phyloP scores from a whole-genome alignment of 2,888 invertebrate genomes.

The Harpalus rufipes region DNA sequence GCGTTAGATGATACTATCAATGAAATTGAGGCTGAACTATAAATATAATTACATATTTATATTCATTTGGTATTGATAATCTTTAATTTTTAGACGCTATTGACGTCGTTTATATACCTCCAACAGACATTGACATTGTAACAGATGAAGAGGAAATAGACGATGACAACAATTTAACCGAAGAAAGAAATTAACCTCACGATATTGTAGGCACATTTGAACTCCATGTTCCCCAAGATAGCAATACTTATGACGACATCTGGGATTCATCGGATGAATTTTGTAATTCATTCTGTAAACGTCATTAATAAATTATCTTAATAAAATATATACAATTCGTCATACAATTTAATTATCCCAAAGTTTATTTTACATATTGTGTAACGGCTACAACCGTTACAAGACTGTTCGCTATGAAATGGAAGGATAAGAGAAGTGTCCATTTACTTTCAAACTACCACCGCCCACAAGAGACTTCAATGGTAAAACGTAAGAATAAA shows the following conservation, averaged over 20 bases:
- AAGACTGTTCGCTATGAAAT: no score
- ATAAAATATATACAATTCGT: no score
- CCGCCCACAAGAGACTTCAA: no score
- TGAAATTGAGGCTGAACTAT: background rate
- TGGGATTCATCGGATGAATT: background rate
- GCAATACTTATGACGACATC: background rate
- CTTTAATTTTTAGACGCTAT: background rate
- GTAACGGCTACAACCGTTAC: no score
- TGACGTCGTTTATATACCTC: background rate
- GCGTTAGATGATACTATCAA: background rate
- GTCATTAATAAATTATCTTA: no score
- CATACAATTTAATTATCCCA: no score
- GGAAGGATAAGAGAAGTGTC: no score
- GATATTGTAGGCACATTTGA: background rate
- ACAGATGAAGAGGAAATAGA: background rate
- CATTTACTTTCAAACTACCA: no score
- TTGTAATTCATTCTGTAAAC: no score
- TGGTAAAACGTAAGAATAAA: no score
- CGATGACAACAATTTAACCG: background rate
- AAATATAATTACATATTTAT: background rate
- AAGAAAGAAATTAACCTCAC: background rate
- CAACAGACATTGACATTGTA: background rate
- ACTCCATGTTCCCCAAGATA: background rate
- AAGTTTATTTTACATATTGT: no score
- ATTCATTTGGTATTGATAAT: background rate